Base-by-base conservation (phyloP, 2,888 invertebrate species). In the Pachydiplax longipennis region DNA sequence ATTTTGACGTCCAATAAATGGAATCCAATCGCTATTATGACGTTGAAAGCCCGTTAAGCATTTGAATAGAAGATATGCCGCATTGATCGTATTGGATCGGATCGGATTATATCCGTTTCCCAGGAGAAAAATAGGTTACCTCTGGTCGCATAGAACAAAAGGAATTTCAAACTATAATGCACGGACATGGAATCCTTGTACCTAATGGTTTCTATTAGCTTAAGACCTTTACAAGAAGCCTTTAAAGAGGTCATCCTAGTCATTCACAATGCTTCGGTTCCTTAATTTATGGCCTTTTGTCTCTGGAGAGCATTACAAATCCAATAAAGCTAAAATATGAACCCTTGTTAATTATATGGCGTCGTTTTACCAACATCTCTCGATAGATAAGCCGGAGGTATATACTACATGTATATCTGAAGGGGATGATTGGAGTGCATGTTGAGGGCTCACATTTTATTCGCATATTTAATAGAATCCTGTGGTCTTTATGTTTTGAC, bases 191-290 rank as follows among this genome's bases (percentile, higher is more conserved):
- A 73, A 65, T n/a, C 37, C 87, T 61, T 61, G 61, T 87, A 8
- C 61, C 37, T 65, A 65, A 61, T 87, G n/a, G 61, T n/a, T 22
- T 87, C n/a, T 22, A 61, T 8, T 61, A 61, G 61, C 87, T 61
- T 25, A 87, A 87, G 37, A 5, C 61, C 61, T 35, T 13, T 6
- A 40, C 73, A 73, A 12, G 61, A 61, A 87, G 61, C 61, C 87
- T n/a, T 61, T 37, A 61, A 87, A 61, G 58, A 87, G 31, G 35
- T 37, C 61, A 61, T 31, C 40, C 31, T 65, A n/a, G 87, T 87
- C 87, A 40, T 61, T 87, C 37, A 61, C 58, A 37, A 87, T 87
- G 87, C 87, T 87, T 87, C 87, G 61, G 61, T 61, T 37, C 61
- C 87, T 61, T 61, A 31, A 61, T 61, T 87, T 87, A 3, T 37